Evolutionary conservation across 2,888 invertebrate genomes (phyloP), one percentile per base, ranked within the genome.

Genomic region (Drosophila prostipennis): DNA sequence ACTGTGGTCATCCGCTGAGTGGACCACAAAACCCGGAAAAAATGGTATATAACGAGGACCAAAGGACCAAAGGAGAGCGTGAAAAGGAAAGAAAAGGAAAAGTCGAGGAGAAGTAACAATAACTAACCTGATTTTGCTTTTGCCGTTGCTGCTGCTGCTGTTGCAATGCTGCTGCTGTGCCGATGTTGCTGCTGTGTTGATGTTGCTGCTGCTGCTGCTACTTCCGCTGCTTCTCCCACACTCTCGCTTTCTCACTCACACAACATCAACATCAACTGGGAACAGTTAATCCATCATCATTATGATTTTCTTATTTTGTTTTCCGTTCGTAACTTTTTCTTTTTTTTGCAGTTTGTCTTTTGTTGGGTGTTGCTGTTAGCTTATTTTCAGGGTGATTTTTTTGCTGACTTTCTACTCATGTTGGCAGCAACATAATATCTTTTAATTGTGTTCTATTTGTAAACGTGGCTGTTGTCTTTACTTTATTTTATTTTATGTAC

Each of bases 261-360:
- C 56, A 56, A 54, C 70, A 54, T 54, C 48, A 60, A 42, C 39
- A 54, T 53, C 34, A 64, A 57, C 60, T 73, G 40, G 74, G 68
- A 80, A 53, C 87, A 78, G 84, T 83, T 80, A 83, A 83, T 83
- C 84, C 84, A 80, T 83, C 87, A 86, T 86, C 84, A 80, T 86
- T 78, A 86, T 78, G 79, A 75, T 80, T 78, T 82, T 75, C 55
- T 60, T 64, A 67, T 54, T 61, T 75, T 49, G 78, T 68, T 64
- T 64, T 60, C 36, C 43, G 23, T 43, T 55, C 45, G 61, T 67
- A 53, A 52, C 52, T 65, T 53, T 64, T 60, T 40, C 26, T 60
- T 52, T 48, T 14, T 34, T 34, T 11, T 13, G 11, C 46, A 29
- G 48, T 55, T 59, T 63, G 39, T 57, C 34, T 74, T 37, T 72